phyloP scores from a whole-genome alignment of 2,113 vertebrate genomes.

The Carassius auratus region DNA sequence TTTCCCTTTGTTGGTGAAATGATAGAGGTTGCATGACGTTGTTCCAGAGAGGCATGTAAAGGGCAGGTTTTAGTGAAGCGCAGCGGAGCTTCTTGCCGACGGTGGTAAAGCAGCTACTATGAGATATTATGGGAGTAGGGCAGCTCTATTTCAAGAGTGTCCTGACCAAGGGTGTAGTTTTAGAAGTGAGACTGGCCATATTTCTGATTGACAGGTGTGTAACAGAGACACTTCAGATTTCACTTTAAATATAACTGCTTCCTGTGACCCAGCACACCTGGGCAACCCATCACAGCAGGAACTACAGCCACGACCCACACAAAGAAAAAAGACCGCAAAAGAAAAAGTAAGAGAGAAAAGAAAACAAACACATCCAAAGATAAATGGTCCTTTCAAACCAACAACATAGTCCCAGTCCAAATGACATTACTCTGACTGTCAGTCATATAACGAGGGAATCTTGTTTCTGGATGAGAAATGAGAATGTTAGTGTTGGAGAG shows the following conservation, averaged over 20 bases:
- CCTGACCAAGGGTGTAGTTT: constrained; percentile 8
- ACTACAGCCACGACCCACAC: constrained; percentile 49
- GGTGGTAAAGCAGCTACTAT: too few species aligned
- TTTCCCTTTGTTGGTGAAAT: too few species aligned
- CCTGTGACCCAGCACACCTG: constrained; percentile 39
- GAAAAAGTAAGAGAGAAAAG: neutral
- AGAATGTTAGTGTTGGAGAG: constrained; percentile 14
- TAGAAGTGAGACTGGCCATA: constrained; percentile 25
- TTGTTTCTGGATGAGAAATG: constrained; percentile 39
- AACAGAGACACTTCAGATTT: constrained; percentile 26
- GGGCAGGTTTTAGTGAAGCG: too few species aligned
- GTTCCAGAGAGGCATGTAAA: too few species aligned
- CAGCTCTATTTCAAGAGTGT: constrained; percentile 18
- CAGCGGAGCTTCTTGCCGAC: too few species aligned
- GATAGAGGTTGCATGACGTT: too few species aligned
- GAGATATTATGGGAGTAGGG: neutral
- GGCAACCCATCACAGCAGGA: constrained; percentile 47
- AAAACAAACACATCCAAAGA: constrained; percentile 31
- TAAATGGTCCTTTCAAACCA: constrained; percentile 16
- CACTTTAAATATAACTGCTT: constrained; percentile 42
- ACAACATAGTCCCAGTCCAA: constrained; percentile 5
- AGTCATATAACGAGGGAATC: constrained; percentile 22
- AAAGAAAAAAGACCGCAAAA: neutral
- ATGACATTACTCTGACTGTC: constrained; percentile 23
- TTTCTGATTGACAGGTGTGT: constrained; percentile 36